Evolutionary conservation across 2,888 invertebrate genomes (phyloP).

Genomic region (Hydraecia micacea): DNA sequence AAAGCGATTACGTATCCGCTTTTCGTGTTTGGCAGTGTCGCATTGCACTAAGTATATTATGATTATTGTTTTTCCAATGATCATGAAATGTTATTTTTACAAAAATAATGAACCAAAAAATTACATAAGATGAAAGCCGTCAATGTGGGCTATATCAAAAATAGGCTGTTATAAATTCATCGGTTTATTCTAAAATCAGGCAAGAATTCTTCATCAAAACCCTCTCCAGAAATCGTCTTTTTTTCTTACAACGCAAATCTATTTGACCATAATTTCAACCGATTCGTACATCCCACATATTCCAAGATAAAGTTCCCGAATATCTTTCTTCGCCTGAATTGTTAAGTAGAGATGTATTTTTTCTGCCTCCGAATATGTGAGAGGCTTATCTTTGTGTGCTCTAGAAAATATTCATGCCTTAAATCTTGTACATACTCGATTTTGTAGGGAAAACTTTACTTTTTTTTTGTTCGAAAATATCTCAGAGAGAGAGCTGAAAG

Average conservation of each 20-base stretch:
- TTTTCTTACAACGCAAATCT: neutral
- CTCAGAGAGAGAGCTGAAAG: constrained; percentile 52
- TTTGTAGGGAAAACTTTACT: constrained; percentile 47
- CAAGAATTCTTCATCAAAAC: neutral
- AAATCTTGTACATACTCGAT: constrained; percentile 61
- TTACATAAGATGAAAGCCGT: too few species aligned
- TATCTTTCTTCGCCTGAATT: constrained; percentile 58
- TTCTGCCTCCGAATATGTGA: constrained; percentile 60
- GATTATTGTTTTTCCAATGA: too few species aligned
- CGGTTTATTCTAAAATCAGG: neutral
- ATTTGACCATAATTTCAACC: constrained; percentile 2
- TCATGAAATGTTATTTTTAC: neutral
- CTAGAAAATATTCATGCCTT: constrained; percentile 62
- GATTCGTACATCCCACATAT: constrained; percentile 46
- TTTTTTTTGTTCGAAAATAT: constrained; percentile 59
- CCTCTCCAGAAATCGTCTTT: neutral
- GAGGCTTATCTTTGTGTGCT: constrained; percentile 62
- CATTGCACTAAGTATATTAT: neutral
- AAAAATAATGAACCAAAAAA: neutral
- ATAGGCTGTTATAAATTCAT: neutral
- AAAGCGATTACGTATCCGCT: too few species aligned
- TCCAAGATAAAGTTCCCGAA: constrained; percentile 56
- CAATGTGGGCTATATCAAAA: too few species aligned
- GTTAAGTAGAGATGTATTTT: constrained; percentile 60
- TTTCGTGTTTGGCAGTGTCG: neutral